Conservation (phyloP, 2,113 vertebrate genomes). For the Cheilinus undulatus region DNA sequence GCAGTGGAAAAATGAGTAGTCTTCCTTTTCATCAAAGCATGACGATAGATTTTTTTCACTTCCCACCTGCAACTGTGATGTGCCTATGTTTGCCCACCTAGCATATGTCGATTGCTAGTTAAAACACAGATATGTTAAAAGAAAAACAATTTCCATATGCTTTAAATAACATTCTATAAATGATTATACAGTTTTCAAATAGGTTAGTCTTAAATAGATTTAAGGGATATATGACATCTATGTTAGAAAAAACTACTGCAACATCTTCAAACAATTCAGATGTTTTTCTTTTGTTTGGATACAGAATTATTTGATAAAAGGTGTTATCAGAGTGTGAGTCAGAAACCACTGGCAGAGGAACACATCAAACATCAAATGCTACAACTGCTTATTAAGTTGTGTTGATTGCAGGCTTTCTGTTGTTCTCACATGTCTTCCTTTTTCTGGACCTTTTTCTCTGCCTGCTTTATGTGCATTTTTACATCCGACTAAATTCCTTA, state of each 20-base stretch:
- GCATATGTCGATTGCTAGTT: slow-evolving; percentile 5
- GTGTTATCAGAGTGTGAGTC: too few species aligned
- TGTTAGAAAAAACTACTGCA: too few species aligned
- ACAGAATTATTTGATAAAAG: too few species aligned
- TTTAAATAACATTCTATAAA: too few species aligned
- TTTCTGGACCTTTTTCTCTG: neutral
- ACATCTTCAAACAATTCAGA: too few species aligned
- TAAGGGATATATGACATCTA: too few species aligned
- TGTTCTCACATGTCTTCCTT: neutral
- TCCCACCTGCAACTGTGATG: slow-evolving; percentile 37
- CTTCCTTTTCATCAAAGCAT: slow-evolving; percentile 1
- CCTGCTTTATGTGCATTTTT: slow-evolving; percentile 2
- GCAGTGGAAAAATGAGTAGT: neutral
- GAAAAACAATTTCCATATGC: too few species aligned
- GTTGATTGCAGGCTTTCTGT: slow-evolving; percentile 8
- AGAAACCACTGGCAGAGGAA: too few species aligned
- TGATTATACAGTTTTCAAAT: too few species aligned
- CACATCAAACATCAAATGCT: neutral
- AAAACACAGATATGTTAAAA: neutral
- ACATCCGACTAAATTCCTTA: slow-evolving; percentile 15
- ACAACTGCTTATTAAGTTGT: neutral
- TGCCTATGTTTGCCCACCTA: neutral
- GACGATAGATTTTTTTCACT: slow-evolving; percentile 36
- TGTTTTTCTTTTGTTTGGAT: too few species aligned
- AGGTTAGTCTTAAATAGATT: too few species aligned